These are phyloP conservation scores for Syngnathus scovelli DNA, from an alignment of 2,113 vertebrate species.

Conservation along the genomic window DNA sequence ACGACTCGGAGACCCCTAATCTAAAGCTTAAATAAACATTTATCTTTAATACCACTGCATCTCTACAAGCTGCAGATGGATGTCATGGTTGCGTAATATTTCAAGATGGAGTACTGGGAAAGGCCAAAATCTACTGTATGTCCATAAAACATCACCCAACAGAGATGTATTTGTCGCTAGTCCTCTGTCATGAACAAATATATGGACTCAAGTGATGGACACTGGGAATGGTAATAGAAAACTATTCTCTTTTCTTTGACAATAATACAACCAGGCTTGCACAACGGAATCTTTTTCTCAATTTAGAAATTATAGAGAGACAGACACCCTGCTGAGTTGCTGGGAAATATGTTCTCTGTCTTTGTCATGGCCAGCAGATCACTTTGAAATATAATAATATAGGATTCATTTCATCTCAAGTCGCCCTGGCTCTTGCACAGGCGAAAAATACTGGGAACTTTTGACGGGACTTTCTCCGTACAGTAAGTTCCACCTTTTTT, in stretches of 20 bases:
- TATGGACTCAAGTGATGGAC: neutral
- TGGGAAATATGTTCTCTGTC: conserved; percentile 78
- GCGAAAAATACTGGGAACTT: conserved; percentile 63
- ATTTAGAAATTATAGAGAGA: conserved; percentile 76
- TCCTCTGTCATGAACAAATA: neutral
- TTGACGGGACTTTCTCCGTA: conserved; percentile 57
- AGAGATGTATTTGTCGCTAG: neutral
- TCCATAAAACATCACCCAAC: too few relatives aligned
- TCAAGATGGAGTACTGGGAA: too few relatives aligned
- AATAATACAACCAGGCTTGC: conserved; percentile 44
- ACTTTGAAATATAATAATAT: conserved; percentile 88
- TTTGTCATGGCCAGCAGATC: conserved; percentile 52
- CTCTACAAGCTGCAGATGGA: too few relatives aligned
- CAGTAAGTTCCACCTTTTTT: conserved; percentile 29
- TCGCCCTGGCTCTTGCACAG: conserved; percentile 74
- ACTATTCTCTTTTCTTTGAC: conserved; percentile 43
- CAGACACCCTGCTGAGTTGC: conserved; percentile 75
- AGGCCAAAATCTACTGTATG: too few relatives aligned
- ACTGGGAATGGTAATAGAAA: conserved; percentile 18
- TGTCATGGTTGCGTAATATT: too few relatives aligned
- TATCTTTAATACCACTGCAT: too few relatives aligned
- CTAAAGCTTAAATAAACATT: too few relatives aligned
- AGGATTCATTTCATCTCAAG: conserved; percentile 85
- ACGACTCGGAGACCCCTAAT: too few relatives aligned
- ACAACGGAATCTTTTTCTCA: conserved; percentile 50